A percentile compares a stretch with the other conserved stretches of the same genome.
Evolutionary conservation across 2,113 vertebrate genomes (phyloP).

Genomic region (Macroglossus sobrinus): DNA sequence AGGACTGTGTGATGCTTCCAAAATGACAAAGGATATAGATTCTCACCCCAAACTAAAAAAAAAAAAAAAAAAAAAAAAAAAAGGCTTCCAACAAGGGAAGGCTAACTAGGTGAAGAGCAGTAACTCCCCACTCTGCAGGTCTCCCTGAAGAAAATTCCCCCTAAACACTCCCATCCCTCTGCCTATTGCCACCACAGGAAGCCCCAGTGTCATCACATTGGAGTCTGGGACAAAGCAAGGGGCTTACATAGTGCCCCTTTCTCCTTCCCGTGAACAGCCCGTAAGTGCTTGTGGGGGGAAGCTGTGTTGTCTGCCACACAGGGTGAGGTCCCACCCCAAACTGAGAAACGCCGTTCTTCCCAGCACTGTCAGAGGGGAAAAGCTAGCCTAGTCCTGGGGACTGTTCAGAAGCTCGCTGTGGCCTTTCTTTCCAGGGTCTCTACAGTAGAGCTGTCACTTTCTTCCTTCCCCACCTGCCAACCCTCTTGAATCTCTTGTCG

Average conservation of each 20-base stretch:
- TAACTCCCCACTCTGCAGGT: not conserved
- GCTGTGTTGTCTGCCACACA: not conserved
- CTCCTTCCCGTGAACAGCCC: not conserved
- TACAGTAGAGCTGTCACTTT: not conserved
- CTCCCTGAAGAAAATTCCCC: not conserved
- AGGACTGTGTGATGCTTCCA: not conserved
- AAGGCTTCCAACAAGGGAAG: not conserved
- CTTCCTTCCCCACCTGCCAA: accelerated
- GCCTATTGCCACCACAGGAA: not conserved
- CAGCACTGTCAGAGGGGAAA: not conserved
- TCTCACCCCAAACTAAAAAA: not conserved
- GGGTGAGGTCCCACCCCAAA: not conserved
- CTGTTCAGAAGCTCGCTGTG: not conserved
- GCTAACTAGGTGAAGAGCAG: not conserved
- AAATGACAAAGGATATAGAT: not conserved
- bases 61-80: not conserved
- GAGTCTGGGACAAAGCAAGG: not conserved
- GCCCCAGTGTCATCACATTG: not conserved
- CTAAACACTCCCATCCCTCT: too few relatives aligned
- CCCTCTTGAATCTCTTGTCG: not conserved
- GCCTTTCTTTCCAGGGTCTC: not conserved
- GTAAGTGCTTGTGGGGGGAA: not conserved
- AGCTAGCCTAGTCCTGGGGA: not conserved
- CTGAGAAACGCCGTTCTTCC: not conserved
- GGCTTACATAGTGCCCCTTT: not conserved